Percentiles rank a stretch among this genome's conserved stretches.
phyloP scores from a whole-genome alignment of 2,113 vertebrate species.

The Pyrgilauda ruficollis region DNA sequence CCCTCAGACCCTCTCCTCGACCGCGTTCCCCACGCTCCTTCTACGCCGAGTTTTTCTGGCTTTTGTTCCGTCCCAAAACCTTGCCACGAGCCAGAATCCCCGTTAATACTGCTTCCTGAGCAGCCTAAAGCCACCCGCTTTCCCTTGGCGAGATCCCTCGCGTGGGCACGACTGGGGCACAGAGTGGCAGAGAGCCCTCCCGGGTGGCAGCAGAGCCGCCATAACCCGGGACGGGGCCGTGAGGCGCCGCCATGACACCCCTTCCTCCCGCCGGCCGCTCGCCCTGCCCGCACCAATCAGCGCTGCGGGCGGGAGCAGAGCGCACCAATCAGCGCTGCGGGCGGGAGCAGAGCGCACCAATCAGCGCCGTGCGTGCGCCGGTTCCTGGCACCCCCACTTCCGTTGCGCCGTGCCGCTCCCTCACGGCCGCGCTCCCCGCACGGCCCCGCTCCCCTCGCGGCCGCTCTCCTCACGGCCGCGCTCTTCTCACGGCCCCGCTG shows the following conservation, averaged over 20 bases:
- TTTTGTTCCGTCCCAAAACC: rapidly evolving
- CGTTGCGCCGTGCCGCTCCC: not conserved
- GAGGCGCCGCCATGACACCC: not conserved
- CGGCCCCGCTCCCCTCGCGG: too few relatives aligned
- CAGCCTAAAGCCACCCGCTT: not conserved
- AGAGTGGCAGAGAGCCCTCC: rapidly evolving
- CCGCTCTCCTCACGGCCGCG: too few relatives aligned
- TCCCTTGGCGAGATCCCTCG: too few relatives aligned
- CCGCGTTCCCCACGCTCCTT: rapidly evolving
- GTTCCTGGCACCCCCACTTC: not conserved
- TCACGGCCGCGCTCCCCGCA: too few relatives aligned
- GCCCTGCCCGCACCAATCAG: not conserved
- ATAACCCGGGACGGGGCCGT: rapidly evolving
- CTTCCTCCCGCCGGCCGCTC: not conserved
- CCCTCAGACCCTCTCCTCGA: not conserved
- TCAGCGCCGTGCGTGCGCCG: rapidly evolving
- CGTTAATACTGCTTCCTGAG: too few relatives aligned
- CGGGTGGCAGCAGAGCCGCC: rapidly evolving
- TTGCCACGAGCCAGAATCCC: not conserved
- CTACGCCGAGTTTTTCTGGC: rapidly evolving
- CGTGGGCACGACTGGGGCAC: rapidly evolving
- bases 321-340: not conserved
- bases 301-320: rapidly evolving
- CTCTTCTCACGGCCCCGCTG: too few relatives aligned
- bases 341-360: not conserved